Evolutionary conservation across 1,140 invertebrate species (phyloP).

Genomic region (Stenopsyche tienmushanensis): DNA sequence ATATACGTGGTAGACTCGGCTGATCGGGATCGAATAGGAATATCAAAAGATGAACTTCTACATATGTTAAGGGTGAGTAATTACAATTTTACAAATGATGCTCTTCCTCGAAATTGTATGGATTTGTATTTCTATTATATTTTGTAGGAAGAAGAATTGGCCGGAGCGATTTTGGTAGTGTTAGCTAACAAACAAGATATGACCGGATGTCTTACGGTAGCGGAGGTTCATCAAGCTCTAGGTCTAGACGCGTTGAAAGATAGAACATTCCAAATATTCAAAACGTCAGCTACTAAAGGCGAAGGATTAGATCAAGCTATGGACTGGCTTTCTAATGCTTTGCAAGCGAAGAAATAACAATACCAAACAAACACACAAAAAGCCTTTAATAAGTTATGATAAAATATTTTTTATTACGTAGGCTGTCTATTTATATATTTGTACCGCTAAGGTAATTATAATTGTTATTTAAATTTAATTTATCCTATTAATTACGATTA

Average conservation of each 20-base stretch:
- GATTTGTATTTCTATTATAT: neutral
- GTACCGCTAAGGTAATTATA: constrained; percentile 25
- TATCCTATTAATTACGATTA: too few relatives aligned
- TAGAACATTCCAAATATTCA: constrained; percentile 99
- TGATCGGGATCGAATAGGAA: constrained; percentile 97
- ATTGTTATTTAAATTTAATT: neutral
- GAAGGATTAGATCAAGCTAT: constrained; percentile 98
- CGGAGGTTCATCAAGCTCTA: constrained; percentile 95
- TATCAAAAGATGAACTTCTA: constrained; percentile 97
- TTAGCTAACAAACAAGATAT: constrained; percentile 99
- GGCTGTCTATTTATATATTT: constrained; percentile 39
- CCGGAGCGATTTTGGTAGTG: constrained; percentile 92
- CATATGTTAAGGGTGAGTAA: constrained; percentile 89
- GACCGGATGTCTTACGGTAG: constrained; percentile 92
- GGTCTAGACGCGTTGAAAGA: constrained; percentile 94
- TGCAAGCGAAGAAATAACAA: constrained; percentile 81
- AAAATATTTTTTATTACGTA: constrained; percentile 41
- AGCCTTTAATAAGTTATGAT: constrained; percentile 39
- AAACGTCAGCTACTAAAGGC: constrained; percentile 98
- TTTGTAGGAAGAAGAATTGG: constrained; percentile 91
- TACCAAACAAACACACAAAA: constrained; percentile 32
- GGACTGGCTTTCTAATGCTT: constrained; percentile 94
- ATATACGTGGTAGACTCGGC: constrained; percentile 99
- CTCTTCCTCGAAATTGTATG: neutral
- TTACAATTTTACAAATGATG: constrained; percentile 2